Evolutionary conservation across 2,888 invertebrate species (phyloP), one percentile per base, ranked within the genome.

Genomic region (Rhamphomyia laevipes): DNA sequence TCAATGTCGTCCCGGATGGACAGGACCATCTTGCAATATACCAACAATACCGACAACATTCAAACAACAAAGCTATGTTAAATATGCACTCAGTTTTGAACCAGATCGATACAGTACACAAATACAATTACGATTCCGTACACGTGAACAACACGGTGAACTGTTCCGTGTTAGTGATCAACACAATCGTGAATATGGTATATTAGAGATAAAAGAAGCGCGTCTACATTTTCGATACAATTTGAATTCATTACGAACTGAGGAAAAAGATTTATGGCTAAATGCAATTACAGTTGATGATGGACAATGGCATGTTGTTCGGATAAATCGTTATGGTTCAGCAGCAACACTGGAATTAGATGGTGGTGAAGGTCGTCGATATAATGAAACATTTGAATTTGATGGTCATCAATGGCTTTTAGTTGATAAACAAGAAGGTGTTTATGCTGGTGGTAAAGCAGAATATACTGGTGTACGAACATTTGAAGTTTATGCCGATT

Each of bases 281-380:
- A 86, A 87, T 58, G 85, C 89, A 6, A 85, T 94, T 23, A 81
- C 86, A 2, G 93, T 95, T 3, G 91, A 93, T 63, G 91, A 95
- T 66, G 96, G 96, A 1, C 92, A 93, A 62, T 96, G 96, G 96
- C 96, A 97, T 66, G 89, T 89, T 47, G 92, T 92, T 6, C 80
- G 86, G 56, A 88, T 95, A 1, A 86, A 87, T 59, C 80, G 96
- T 48, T 91, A 89, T 59, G 95, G 95, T 37, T 90, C 90, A 44
- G 90, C 92, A 10, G 93, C 95, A 12, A 89, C 89, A 46, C 73
- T 97, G 52, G 90, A 90, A 66, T 74, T 96, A 56, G 96, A 97
- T 64, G 93, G 93, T 4, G 96, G 96, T 2, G 95, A 95, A 72
- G 95, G 95, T 0, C 74, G 92, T 53, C 76, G 92, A 52, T 93